Evolutionary conservation across 2,113 vertebrate genomes (phyloP).

Genomic region (Pomatorhinus ruficollis): DNA sequence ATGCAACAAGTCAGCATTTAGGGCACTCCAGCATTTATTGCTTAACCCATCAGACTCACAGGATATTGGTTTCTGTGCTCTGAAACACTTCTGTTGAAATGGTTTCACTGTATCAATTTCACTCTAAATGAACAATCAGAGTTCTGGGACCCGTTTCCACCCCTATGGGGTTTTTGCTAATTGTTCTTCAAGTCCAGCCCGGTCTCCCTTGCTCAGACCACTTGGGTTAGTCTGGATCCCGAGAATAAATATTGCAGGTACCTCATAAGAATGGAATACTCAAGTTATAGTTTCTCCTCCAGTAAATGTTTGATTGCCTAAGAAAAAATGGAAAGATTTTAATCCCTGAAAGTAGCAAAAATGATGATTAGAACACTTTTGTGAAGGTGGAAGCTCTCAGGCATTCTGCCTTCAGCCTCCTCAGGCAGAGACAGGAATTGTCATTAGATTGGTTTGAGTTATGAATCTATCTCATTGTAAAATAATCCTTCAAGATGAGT

Average conservation of each 20-base stretch:
- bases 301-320: not conserved
- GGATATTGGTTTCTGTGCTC: not conserved
- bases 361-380: not conserved
- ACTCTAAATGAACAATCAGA: not conserved
- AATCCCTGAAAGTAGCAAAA: not conserved
- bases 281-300: not conserved
- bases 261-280: not conserved
- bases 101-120: not conserved
- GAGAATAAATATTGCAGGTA: not conserved
- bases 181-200: not conserved
- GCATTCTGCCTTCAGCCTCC: not conserved
- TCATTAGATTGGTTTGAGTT: not conserved
- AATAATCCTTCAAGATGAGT: slow-evolving; percentile 22
- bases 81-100: not conserved
- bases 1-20: slow-evolving; percentile 23
- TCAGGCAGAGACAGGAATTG: not conserved
- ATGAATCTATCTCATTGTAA: slow-evolving; percentile 23
- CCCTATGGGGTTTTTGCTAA: not conserved
- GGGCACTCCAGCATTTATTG: not conserved
- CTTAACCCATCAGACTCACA: not conserved
- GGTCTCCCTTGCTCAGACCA: not conserved
- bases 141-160: not conserved
- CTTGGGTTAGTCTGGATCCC: not conserved
- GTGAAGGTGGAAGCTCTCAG: not conserved
- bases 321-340: not conserved